A percentile compares a stretch with the other conserved stretches of the same genome.
phyloP scores from a whole-genome alignment of 2,888 invertebrate species.

The Drosophila imparisetae region DNA sequence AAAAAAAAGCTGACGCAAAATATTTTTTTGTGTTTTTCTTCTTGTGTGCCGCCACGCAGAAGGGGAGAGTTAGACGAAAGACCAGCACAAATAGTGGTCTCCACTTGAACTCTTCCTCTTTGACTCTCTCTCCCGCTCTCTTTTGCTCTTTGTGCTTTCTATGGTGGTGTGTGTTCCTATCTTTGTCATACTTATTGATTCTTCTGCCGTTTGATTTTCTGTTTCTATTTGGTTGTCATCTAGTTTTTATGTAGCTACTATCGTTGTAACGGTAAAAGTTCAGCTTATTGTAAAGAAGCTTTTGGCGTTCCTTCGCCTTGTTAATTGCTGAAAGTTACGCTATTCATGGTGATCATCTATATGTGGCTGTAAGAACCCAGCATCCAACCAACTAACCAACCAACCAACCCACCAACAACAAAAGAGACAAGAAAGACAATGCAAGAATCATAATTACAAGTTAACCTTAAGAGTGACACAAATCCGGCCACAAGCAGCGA shows the following conservation, averaged over 20 bases:
- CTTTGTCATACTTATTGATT: constrained; percentile 12
- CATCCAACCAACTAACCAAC: constrained; percentile 34
- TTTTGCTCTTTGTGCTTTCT: constrained; percentile 16
- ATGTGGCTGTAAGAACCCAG: constrained; percentile 47
- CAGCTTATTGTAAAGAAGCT: constrained; percentile 41
- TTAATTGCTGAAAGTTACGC: constrained; percentile 36
- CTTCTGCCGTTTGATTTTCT: constrained; percentile 20
- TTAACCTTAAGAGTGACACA: constrained; percentile 80
- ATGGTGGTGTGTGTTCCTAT: not conserved
- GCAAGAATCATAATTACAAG: constrained; percentile 76
- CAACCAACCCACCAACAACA: not conserved
- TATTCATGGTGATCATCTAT: constrained; percentile 16
- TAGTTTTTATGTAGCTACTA: constrained; percentile 40
- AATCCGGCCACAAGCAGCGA: constrained; percentile 58
- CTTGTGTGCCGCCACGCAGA: constrained; percentile 17
- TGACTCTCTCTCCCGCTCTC: constrained; percentile 12
- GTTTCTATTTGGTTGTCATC: constrained; percentile 30
- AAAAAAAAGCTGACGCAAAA: constrained; percentile 64
- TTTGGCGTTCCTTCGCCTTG: constrained; percentile 41
- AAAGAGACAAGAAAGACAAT: constrained; percentile 47
- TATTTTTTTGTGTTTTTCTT: constrained; percentile 10
- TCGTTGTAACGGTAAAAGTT: constrained; percentile 44
- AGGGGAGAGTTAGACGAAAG: constrained; percentile 31
- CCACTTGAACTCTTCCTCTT: constrained; percentile 25
- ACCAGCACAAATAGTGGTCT: constrained; percentile 45